A percentile compares a stretch with the other conserved stretches of the same genome.
These are phyloP conservation scores for Numida meleagris DNA, from an alignment of 2,113 vertebrate species.

Conservation along the genomic window DNA sequence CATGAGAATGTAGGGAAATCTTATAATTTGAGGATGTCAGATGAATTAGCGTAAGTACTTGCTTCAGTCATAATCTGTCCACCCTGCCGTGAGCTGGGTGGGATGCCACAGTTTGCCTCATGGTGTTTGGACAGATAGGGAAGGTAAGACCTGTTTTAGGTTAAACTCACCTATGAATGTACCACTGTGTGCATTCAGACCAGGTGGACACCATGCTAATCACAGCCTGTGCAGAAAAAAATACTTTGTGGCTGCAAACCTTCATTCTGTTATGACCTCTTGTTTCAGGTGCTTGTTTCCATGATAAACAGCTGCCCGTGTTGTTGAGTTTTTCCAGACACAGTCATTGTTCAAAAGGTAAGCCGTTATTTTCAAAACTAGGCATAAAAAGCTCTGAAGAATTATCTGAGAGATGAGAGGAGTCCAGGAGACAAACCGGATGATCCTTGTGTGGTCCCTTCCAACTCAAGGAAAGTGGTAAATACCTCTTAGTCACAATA, in stretches of 20 bases:
- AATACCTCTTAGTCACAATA: background rate
- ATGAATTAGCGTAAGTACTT: background rate
- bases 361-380: slow-evolving; percentile 2
- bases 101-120: rapidly evolving
- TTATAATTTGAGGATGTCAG: background rate
- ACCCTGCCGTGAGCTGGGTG: rapidly evolving
- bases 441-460: background rate
- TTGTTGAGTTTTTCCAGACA: background rate
- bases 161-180: background rate
- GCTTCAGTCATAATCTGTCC: background rate
- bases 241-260: background rate
- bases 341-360: background rate
- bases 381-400: background rate
- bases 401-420: background rate
- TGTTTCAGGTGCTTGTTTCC: background rate
- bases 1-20: background rate
- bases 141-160: background rate
- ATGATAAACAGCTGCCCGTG: background rate
- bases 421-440: background rate
- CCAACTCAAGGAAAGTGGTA: background rate
- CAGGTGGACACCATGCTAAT: background rate
- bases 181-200: background rate
- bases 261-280: background rate
- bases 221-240: background rate
- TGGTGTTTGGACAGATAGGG: background rate